phyloP scores from a whole-genome alignment of 2,797 vertebrate species.

The Huso huso region DNA sequence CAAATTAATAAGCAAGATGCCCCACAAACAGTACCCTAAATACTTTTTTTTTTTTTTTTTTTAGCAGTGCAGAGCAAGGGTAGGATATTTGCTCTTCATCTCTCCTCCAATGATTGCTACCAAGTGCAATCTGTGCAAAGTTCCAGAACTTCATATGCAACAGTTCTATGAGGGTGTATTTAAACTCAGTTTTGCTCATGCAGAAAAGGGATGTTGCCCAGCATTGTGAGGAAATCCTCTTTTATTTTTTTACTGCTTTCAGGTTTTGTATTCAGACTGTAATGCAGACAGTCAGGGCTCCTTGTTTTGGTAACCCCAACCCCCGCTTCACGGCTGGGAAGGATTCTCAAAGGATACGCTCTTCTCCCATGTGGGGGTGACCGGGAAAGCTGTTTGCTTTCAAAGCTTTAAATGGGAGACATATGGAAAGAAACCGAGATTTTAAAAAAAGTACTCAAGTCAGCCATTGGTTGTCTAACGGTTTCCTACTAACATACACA shows the following conservation, averaged over 20 bases:
- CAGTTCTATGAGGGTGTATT: background rate
- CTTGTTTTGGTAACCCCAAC: background rate
- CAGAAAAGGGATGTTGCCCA: background rate
- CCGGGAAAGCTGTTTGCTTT: conserved; percentile 5
- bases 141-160: background rate
- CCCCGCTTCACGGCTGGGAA: background rate
- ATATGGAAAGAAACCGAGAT: conserved; percentile 2
- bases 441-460: background rate
- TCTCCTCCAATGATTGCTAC: too few relatives aligned
- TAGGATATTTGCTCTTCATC: too few relatives aligned
- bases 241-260: background rate
- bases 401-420: conserved; percentile 7
- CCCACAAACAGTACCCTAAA: too few relatives aligned
- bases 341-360: background rate
- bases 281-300: background rate
- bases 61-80: background rate
- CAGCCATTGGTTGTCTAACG: background rate
- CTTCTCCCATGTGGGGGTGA: background rate
- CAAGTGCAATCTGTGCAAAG: background rate
- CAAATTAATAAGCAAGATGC: too few relatives aligned
- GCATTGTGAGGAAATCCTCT: conserved; percentile 4
- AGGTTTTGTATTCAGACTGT: background rate
- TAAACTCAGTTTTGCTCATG: background rate
- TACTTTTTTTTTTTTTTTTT: background rate
- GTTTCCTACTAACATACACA: too few relatives aligned